phyloP scores from a whole-genome alignment of 2,113 vertebrate genomes.

The rat (Rattus norvegicus) region GRCr8 NC_086019.1:256319001-256319500 shows the following conservation, averaged over 20 bases:
- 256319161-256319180: background rate
- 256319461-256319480: background rate
- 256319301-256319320: background rate
- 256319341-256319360: background rate
- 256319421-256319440: too few species aligned
- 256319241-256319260: background rate
- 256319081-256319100: rapidly evolving
- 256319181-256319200: background rate
- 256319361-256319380: background rate
- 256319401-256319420: too few species aligned
- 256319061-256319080: background rate
- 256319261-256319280: background rate
- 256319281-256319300: background rate
- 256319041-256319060: background rate
- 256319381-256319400: background rate
- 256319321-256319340: background rate
- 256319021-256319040: background rate
- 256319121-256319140: background rate
- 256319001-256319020: background rate
- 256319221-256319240: background rate
- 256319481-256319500: background rate
- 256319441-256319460: background rate
- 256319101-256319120: background rate
- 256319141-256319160: background rate
- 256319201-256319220: background rate